These are phyloP conservation scores for Pristionchus arcanus DNA, from an alignment of 2,888 invertebrate species.

Conservation along the genomic window DNA sequence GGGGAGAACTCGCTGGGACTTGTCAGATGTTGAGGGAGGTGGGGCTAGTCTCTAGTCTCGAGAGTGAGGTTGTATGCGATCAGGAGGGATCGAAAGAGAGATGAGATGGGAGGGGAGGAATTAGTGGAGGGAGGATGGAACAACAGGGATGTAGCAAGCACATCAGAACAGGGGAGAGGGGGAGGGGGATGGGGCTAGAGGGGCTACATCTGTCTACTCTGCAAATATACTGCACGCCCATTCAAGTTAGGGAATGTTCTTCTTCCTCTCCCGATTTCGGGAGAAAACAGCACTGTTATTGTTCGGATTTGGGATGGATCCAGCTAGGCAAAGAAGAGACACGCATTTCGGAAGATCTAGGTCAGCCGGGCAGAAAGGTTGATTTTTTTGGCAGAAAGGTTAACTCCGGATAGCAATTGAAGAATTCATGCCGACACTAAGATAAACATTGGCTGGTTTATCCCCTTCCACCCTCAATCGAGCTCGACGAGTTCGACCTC, in stretches of 20 bases:
- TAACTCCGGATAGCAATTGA: too few relatives aligned
- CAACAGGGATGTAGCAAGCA: constrained; percentile 44
- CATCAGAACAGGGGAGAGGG: constrained; percentile 18
- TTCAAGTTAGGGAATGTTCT: constrained; percentile 42
- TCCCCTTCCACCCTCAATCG: too few relatives aligned
- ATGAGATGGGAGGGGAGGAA: neutral
- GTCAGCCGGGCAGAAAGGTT: neutral
- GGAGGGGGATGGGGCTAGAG: constrained; percentile 15
- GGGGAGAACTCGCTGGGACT: neutral
- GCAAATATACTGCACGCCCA: constrained; percentile 44
- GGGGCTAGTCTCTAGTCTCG: neutral
- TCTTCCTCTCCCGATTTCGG: neutral
- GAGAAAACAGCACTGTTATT: constrained; percentile 22
- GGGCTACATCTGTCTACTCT: constrained; percentile 36
- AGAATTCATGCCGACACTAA: too few relatives aligned
- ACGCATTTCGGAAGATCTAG: neutral
- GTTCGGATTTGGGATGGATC: neutral
- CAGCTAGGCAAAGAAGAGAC: neutral
- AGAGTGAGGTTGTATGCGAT: neutral
- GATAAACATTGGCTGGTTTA: too few relatives aligned
- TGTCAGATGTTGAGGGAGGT: constrained; percentile 4
- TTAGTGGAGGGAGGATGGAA: constrained; percentile 4
- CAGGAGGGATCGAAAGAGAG: neutral
- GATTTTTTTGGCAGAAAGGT: too few relatives aligned
- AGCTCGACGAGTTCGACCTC: too few relatives aligned